A percentile compares a stretch with the other conserved stretches of the same genome.
These are phyloP conservation scores for Muscicapa adusta DNA, from an alignment of 2,113 vertebrate genomes.

Conservation along the genomic window DNA sequence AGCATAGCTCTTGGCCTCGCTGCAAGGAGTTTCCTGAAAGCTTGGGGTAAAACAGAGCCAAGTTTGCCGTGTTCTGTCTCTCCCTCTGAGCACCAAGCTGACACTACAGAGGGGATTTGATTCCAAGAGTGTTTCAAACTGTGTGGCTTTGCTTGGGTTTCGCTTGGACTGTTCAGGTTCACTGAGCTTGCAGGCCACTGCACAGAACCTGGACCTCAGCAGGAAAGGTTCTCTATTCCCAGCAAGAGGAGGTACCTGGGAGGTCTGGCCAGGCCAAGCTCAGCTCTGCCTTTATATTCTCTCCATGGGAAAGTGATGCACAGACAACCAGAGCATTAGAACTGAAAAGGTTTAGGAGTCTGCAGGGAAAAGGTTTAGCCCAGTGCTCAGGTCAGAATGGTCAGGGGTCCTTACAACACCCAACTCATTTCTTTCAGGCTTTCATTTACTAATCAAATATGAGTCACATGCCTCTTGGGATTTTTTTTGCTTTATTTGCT, in stretches of 20 bases:
- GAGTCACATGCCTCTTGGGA: not conserved
- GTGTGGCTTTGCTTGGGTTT: conserved; percentile 47
- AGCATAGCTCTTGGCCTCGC: not conserved
- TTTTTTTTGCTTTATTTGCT: not conserved
- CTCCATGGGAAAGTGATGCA: not conserved
- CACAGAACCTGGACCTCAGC: not conserved
- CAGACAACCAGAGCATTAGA: not conserved
- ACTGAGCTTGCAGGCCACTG: conserved; percentile 3
- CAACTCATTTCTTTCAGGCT: not conserved
- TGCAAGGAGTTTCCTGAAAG: conserved; percentile 40
- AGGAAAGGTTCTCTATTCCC: not conserved
- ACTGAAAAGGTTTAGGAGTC: not conserved
- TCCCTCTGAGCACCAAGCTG: not conserved
- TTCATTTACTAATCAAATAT: not conserved
- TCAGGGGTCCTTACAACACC: not conserved
- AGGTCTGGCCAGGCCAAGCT: not conserved
- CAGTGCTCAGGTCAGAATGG: not conserved
- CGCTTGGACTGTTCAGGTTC: conserved; percentile 39
- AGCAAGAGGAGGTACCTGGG: not conserved
- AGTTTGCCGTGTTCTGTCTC: not conserved
- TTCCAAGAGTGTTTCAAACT: conserved; percentile 18
- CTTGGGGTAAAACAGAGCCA: conserved; percentile 40
- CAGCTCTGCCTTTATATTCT: not conserved
- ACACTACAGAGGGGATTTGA: not conserved
- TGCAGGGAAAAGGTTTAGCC: not conserved